Percentiles rank a stretch among this genome's conserved stretches.
Conservation (phyloP, 2,888 invertebrate species). For the Cryptus armator region DNA sequence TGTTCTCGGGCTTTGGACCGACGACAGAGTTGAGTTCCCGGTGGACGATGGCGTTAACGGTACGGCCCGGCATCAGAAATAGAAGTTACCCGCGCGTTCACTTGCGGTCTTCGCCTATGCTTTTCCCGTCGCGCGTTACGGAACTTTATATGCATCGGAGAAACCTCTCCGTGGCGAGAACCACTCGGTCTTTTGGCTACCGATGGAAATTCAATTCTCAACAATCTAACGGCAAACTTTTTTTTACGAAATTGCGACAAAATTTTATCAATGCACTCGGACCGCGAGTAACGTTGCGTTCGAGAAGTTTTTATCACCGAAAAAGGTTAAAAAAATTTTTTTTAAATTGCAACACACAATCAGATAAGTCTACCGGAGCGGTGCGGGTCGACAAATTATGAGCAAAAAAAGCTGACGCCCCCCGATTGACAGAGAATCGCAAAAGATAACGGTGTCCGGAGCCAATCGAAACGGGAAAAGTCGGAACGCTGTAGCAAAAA, state of each 20-base stretch:
- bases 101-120: not conserved
- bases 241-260: not conserved
- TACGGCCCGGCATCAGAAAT: conserved; percentile 46
- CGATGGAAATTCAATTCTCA: not conserved
- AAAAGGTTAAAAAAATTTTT: not conserved
- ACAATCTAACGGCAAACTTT: too few relatives aligned
- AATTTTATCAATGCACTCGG: not conserved
- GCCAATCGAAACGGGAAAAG: too few relatives aligned
- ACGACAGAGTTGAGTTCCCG: conserved; percentile 27
- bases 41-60: conserved; percentile 40
- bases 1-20: not conserved
- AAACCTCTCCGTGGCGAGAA: not conserved
- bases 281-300: not conserved
- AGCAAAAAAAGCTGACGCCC: too few relatives aligned
- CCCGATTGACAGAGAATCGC: too few relatives aligned
- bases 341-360: not conserved
- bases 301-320: not conserved
- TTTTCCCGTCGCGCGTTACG: not conserved
- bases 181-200: not conserved
- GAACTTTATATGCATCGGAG: conserved; percentile 9
- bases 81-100: conserved; percentile 32
- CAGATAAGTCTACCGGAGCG: too few relatives aligned
- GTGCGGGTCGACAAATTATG: too few relatives aligned
- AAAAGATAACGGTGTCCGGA: too few relatives aligned
- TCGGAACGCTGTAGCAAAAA: too few relatives aligned